Evolutionary conservation across 2,113 vertebrate species (phyloP), one percentile per base, ranked within the genome.

Genomic region (Hippocampus abdominalis): DNA sequence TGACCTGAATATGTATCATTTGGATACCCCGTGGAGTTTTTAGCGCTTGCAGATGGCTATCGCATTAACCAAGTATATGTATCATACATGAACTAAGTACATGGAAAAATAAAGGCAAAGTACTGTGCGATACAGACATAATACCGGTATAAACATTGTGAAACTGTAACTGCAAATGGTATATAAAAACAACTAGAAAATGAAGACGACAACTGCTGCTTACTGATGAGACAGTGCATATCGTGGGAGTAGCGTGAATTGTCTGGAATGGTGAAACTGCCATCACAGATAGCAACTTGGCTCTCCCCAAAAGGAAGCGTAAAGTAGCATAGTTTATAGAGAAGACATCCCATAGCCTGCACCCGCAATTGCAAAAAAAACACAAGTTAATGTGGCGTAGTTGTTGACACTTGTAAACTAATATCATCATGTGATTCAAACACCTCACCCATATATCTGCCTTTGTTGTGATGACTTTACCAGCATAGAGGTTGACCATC

Each of bases 251-350:
- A 97, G 69, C 96, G 92, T 0, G 97, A 98, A 48, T 95, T 97
- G 88, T 99, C 97, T 1, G 97, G 97, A 80, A 99, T 96, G 72
- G 97, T 98, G 89, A 99, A 98, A 84, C 91, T 98, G 80, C 97
- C 97, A 8, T 98, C 97, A 75, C 97, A 98, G 87, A 99, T 99
- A 25, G 96, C 96, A 80, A 98, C 97, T 89, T 98, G 96, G 83
- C 96, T 99, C 90, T 98, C 97, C 29, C 97, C 97, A n/a, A 98
- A 99, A 0, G 97, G 97, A 86, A 99, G 86, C 3, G 96, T 98
- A 87, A 99, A 99, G 86, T 94, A 99, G 78, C 97, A 99, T 68
- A 99, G 90, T 86, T 98, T 99, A 90, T 99, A 99, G 20, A 98
- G 93, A 70, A 99, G 91, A 87, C 96, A 99, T 78, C 97, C 97